Conservation (phyloP, 1,140 invertebrate species). For the Drosophila oshimai region DNA sequence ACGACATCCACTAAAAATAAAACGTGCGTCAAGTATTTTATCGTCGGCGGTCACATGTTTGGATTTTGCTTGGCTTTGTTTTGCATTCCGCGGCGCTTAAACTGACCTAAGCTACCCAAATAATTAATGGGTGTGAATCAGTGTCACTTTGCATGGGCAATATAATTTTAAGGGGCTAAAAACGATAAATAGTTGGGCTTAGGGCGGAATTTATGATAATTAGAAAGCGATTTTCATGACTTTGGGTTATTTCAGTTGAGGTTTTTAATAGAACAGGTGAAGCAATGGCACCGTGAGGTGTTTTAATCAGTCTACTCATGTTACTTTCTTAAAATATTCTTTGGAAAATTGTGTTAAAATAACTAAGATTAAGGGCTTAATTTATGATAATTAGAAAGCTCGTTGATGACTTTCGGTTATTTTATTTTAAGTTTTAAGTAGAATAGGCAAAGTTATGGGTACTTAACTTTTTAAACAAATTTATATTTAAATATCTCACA, state of each 20-base stretch:
- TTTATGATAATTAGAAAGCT: too few species aligned
- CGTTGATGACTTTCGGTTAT: too few species aligned
- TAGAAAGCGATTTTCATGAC: background rate
- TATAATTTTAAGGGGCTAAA: conserved; percentile 10
- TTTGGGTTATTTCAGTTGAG: background rate
- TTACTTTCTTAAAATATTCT: too few species aligned
- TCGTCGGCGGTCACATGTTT: conserved; percentile 11
- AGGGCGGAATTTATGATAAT: background rate
- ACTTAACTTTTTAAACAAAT: too few species aligned
- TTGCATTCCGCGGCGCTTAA: conserved; percentile 22
- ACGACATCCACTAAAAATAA: conserved; percentile 44
- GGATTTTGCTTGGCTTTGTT: background rate
- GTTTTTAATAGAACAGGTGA: background rate
- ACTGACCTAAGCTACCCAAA: conserved; percentile 61
- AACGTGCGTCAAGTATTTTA: conserved; percentile 44
- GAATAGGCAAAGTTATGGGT: too few species aligned
- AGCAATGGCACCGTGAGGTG: background rate
- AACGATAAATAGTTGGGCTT: background rate
- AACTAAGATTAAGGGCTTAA: too few species aligned
- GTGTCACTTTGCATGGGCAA: conserved; percentile 10
- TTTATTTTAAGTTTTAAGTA: too few species aligned
- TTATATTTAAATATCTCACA: too few species aligned
- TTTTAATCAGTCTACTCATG: too few species aligned
- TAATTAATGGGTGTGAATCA: conserved; percentile 30
- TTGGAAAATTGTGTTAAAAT: too few species aligned